Percentiles rank a stretch among this genome's conserved stretches.
phyloP scores from a whole-genome alignment of 1,140 invertebrate species.

The Amphibalanus amphitrite region DNA sequence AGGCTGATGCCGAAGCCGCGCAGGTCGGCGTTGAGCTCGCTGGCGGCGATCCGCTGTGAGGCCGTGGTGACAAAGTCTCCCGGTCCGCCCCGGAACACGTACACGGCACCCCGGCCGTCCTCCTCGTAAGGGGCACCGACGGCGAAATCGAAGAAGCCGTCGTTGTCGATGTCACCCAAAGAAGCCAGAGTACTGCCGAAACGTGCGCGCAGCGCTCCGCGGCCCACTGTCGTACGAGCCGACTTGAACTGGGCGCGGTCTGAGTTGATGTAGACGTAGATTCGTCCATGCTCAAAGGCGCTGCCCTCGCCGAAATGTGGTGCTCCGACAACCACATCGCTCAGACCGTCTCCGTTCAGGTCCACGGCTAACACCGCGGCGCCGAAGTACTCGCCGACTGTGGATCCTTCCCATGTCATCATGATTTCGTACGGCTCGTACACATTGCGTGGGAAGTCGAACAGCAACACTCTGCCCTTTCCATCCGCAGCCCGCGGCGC shows the following conservation, averaged over 20 bases:
- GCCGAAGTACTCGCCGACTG: background rate
- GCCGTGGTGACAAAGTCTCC: constrained; percentile 7
- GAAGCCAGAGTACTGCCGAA: background rate
- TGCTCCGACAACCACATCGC: background rate
- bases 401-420: background rate
- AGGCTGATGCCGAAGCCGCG: constrained; percentile 73
- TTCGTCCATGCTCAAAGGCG: background rate
- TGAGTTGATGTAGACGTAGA: background rate
- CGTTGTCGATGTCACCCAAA: constrained; percentile 80
- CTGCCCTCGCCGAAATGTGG: background rate
- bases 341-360: background rate
- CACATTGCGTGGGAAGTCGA: background rate
- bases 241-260: background rate
- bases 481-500: background rate
- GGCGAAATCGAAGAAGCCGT: constrained; percentile 72
- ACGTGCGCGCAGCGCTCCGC: no score
- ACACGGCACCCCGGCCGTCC: constrained; percentile 47
- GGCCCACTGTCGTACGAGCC: background rate
- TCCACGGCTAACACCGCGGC: background rate
- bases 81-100: constrained; percentile 57
- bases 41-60: constrained; percentile 11
- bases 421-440: background rate
- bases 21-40: background rate
- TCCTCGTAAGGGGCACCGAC: constrained; percentile 77
- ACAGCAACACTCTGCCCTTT: background rate